Conservation (phyloP, 2,113 vertebrate species). For the Progne subis region DNA sequence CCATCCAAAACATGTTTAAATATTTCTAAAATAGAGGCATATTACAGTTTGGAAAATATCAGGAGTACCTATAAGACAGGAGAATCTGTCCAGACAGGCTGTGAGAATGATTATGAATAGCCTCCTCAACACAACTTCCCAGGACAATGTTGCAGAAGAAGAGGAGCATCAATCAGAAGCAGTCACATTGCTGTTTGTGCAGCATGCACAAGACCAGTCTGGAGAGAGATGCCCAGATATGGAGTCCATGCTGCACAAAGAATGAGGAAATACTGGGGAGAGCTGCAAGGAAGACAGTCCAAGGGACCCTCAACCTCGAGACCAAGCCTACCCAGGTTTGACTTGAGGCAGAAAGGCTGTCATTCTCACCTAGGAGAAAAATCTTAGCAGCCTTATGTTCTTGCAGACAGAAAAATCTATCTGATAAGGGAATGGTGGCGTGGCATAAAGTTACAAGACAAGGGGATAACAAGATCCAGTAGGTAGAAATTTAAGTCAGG, state of each 20-base stretch:
- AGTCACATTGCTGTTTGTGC: rapidly evolving
- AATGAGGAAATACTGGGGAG: neutral
- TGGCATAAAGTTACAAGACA: neutral
- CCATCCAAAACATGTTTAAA: neutral
- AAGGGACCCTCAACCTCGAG: neutral
- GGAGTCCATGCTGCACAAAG: rapidly evolving
- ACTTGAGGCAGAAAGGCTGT: neutral
- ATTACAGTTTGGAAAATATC: neutral
- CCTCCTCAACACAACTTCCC: neutral
- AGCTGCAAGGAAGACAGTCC: neutral
- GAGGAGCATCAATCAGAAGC: neutral
- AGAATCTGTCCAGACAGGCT: neutral
- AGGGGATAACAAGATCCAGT: neutral
- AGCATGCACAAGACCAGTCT: neutral
- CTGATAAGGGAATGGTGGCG: neutral
- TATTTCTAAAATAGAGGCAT: neutral
- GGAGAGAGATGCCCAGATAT: neutral
- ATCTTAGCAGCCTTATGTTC: neutral
- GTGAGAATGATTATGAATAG: neutral
- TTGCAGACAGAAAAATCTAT: neutral
- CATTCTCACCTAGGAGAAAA: neutral
- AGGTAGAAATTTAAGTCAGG: neutral
- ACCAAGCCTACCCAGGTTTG: neutral
- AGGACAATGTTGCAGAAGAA: neutral
- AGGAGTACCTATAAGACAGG: neutral